Conservation (phyloP, 1,140 invertebrate species). For the Zaprionus vittiger region DNA sequence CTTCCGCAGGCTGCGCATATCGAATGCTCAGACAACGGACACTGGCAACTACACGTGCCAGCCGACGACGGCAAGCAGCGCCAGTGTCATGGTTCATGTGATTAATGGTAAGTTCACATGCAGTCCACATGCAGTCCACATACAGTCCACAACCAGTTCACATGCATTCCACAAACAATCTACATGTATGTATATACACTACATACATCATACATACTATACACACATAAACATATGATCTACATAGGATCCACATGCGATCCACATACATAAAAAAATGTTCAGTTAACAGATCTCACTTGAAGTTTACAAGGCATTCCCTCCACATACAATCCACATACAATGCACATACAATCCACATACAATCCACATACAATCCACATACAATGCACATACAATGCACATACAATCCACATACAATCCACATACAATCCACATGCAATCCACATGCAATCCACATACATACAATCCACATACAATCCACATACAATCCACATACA, state of each 20-base stretch:
- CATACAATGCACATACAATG: not conserved
- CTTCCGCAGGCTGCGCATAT: constrained; percentile 67
- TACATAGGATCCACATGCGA: not conserved
- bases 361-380: not conserved
- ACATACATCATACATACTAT: too few species aligned
- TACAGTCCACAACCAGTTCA: not conserved
- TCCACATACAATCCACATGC: not conserved
- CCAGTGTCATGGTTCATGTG: constrained; percentile 94
- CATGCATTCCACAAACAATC: not conserved
- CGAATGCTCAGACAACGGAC: constrained; percentile 89
- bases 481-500: not conserved
- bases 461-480: not conserved
- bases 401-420: not conserved
- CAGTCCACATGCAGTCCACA: not conserved
- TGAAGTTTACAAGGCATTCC: too few species aligned
- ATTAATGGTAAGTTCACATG: constrained; percentile 90
- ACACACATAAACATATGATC: too few species aligned
- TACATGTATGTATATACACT: not conserved
- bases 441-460: not conserved
- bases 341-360: not conserved
- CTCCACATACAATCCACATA: not conserved
- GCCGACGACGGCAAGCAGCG: constrained; percentile 91
- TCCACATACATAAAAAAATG: not conserved
- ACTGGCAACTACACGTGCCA: constrained; percentile 95
- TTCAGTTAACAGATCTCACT: too few species aligned